A percentile compares a stretch with the other conserved stretches of the same genome.
Evolutionary conservation across 2,888 invertebrate genomes (phyloP).

Genomic region (Acheta domesticus): DNA sequence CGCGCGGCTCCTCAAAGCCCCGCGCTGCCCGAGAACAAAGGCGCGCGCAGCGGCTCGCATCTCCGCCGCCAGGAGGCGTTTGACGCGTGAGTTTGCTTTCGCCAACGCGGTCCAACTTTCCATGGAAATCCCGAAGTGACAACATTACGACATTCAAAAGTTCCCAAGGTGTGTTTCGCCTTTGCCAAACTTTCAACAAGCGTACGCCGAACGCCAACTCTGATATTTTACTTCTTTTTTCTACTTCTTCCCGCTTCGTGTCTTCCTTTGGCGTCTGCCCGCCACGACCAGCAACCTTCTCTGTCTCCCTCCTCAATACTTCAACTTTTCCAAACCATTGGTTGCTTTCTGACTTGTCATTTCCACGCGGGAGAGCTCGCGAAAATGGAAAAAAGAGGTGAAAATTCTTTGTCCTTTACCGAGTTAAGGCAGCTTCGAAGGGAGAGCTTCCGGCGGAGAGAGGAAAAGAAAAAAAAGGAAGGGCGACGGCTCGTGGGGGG

Average conservation of each 20-base stretch:
- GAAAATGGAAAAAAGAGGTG: constrained; percentile 18
- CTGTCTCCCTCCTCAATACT: not conserved
- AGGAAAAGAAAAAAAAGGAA: not conserved
- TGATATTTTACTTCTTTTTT: not conserved
- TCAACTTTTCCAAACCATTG: constrained; percentile 18
- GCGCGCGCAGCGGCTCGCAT: too few species aligned
- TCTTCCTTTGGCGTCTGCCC: not conserved
- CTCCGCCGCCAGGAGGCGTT: too few species aligned
- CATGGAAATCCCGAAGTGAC: not conserved
- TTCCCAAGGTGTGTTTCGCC: constrained; percentile 7
- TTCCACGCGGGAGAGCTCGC: not conserved
- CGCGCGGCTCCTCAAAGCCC: too few species aligned
- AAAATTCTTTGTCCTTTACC: not conserved
- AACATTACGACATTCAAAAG: constrained; percentile 18
- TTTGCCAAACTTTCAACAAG: not conserved
- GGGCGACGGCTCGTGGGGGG: not conserved
- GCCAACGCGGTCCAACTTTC: not conserved
- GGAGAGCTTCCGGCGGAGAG: not conserved
- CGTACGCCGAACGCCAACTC: not conserved
- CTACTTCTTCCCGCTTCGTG: not conserved
- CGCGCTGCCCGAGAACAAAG: too few species aligned
- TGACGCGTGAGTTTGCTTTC: not conserved
- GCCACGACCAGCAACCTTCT: not conserved
- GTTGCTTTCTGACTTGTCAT: constrained; percentile 18
- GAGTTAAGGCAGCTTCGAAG: not conserved